A percentile compares a stretch with the other conserved stretches of the same genome.
Conservation (phyloP, 2,797 vertebrate genomes). For the Brachymystax lenok region DNA sequence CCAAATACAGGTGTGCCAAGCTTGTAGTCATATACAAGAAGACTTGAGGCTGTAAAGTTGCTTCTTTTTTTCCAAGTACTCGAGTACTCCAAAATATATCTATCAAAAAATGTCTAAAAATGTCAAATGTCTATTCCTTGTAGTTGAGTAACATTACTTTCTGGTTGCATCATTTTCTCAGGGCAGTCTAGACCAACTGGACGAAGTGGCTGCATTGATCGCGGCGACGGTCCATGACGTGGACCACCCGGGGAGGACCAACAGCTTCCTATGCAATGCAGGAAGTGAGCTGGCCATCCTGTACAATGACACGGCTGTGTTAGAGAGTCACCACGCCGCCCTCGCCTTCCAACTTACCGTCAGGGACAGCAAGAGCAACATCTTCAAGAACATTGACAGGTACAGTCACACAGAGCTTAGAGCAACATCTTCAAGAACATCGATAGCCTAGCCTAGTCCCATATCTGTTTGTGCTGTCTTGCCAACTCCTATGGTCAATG, state of each 20-base stretch:
- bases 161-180: slow-evolving; percentile 26
- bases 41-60: no score
- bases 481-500: no score
- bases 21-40: no score
- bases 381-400: slow-evolving; percentile 96
- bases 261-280: slow-evolving; percentile 93
- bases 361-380: slow-evolving; percentile 88
- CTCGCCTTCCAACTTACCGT: slow-evolving; percentile 94
- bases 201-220: slow-evolving; percentile 90
- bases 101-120: no score
- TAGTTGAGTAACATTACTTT: not conserved
- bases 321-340: slow-evolving; percentile 94
- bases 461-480: no score
- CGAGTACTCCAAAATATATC: no score
- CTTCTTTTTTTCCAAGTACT: no score
- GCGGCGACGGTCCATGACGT: slow-evolving; percentile 93
- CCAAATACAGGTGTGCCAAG: no score
- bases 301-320: slow-evolving; percentile 92
- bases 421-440: slow-evolving; percentile 21
- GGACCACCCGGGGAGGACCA: slow-evolving; percentile 94
- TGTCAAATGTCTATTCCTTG: not conserved
- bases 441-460: no score
- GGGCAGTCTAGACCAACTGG: slow-evolving; percentile 91
- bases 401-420: slow-evolving; percentile 42
- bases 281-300: slow-evolving; percentile 90